A percentile compares a stretch with the other conserved stretches of the same genome.
phyloP scores from a whole-genome alignment of 2,888 invertebrate genomes.

The Synanthedon andrenaeformis region DNA sequence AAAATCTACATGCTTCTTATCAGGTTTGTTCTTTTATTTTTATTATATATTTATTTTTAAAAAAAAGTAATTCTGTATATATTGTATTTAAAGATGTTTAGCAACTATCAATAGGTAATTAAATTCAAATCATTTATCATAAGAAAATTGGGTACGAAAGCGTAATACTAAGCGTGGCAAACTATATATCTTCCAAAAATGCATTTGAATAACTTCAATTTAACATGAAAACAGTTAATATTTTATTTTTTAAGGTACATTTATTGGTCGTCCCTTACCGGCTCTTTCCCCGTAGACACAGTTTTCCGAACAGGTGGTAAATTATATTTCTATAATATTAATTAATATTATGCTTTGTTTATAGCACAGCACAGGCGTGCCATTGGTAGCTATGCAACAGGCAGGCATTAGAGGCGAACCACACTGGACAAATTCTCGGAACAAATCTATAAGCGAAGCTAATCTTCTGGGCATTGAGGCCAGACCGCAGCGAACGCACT shows the following conservation, averaged over 20 bases:
- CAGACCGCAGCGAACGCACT: slow-evolving; percentile 50
- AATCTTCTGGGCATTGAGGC: slow-evolving; percentile 78
- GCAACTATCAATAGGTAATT: neutral
- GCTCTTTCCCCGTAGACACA: too few species aligned
- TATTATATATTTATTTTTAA: neutral
- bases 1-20: slow-evolving; percentile 70
- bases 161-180: too few species aligned
- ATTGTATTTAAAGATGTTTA: neutral
- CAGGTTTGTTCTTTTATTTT: slow-evolving; percentile 33
- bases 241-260: too few species aligned
- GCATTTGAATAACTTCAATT: too few species aligned
- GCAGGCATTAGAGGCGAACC: slow-evolving; percentile 74
- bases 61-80: too few species aligned
- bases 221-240: too few species aligned
- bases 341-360: neutral
- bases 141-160: too few species aligned
- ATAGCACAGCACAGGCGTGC: slow-evolving; percentile 62
- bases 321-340: too few species aligned
- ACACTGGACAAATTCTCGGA: slow-evolving; percentile 51
- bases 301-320: too few species aligned
- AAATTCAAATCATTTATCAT: too few species aligned
- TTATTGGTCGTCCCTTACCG: too few species aligned
- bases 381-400: slow-evolving; percentile 77
- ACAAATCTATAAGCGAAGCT: slow-evolving; percentile 87
- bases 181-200: too few species aligned